phyloP scores from a whole-genome alignment of 2,113 vertebrate species.

The Chrysemys picta region DNA sequence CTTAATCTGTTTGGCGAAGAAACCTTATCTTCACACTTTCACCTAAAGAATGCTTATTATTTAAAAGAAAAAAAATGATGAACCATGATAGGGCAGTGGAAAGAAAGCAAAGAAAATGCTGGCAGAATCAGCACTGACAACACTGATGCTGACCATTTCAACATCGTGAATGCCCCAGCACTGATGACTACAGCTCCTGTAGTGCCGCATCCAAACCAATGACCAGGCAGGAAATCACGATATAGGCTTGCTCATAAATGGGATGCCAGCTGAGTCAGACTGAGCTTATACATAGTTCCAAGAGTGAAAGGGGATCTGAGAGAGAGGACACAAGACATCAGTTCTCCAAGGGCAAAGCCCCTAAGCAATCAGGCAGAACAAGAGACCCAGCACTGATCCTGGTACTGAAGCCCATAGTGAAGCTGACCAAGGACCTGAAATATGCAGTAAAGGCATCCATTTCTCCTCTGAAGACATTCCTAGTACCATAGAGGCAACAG shows the following conservation, averaged over 20 bases:
- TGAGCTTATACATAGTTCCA: neutral
- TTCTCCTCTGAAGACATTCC: neutral
- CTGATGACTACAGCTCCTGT: neutral
- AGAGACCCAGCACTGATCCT: neutral
- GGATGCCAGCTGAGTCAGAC: too few relatives aligned
- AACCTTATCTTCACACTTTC: neutral
- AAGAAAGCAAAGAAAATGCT: neutral
- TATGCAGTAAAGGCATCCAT: neutral
- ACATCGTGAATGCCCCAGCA: neutral
- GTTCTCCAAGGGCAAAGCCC: neutral
- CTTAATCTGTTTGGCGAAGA: neutral
- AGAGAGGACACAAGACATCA: neutral
- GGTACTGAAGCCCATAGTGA: neutral
- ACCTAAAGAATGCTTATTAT: neutral
- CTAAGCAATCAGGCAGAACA: neutral
- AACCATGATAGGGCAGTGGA: neutral
- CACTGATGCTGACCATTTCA: neutral
- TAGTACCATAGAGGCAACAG: neutral
- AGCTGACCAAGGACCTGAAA: neutral
- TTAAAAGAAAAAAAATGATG: neutral
- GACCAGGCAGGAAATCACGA: neutral
- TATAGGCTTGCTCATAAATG: neutral
- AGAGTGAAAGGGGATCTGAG: neutral
- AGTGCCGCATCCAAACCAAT: neutral
- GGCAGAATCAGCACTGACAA: neutral